Conservation (phyloP, 2,113 vertebrate species). For the Coturnix japonica region DNA sequence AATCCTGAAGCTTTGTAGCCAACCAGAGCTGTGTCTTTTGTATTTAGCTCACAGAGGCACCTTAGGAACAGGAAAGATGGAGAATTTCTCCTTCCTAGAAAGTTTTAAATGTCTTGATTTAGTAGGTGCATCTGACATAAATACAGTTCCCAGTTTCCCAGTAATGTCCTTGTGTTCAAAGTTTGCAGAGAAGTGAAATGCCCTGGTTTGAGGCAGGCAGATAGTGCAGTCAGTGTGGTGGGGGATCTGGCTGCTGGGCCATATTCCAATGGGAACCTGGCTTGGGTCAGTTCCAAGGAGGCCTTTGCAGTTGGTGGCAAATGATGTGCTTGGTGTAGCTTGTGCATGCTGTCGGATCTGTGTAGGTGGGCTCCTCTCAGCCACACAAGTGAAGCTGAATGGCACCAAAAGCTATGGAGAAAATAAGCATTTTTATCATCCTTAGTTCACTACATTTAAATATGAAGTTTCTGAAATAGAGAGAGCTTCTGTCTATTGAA, state of each 20-base stretch:
- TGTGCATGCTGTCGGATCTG: background rate
- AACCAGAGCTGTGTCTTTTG: background rate
- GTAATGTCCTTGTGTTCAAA: conserved; percentile 8
- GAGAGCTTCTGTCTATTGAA: background rate
- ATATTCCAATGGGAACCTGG: conserved; percentile 48
- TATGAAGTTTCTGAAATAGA: background rate
- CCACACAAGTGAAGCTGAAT: background rate
- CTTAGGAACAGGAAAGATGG: background rate
- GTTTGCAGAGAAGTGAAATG: background rate
- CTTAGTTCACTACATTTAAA: background rate
- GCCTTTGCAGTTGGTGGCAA: conserved; percentile 19
- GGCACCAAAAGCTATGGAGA: background rate
- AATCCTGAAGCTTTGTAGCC: conserved; percentile 9
- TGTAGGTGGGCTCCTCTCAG: conserved; percentile 50
- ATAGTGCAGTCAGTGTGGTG: conserved; percentile 14
- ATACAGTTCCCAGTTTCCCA: conserved; percentile 11
- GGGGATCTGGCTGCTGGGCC: background rate
- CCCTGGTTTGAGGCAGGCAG: background rate
- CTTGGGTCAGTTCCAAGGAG: conserved; percentile 13
- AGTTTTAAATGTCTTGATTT: conserved; percentile 34
- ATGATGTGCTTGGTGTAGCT: background rate
- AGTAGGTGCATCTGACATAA: conserved; percentile 41
- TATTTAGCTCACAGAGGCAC: background rate
- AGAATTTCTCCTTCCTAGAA: conserved; percentile 16
- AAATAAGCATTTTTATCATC: background rate